These are phyloP conservation scores for Lepus americanus DNA, from an alignment of 2,113 vertebrate genomes.

Conservation along the genomic window DNA sequence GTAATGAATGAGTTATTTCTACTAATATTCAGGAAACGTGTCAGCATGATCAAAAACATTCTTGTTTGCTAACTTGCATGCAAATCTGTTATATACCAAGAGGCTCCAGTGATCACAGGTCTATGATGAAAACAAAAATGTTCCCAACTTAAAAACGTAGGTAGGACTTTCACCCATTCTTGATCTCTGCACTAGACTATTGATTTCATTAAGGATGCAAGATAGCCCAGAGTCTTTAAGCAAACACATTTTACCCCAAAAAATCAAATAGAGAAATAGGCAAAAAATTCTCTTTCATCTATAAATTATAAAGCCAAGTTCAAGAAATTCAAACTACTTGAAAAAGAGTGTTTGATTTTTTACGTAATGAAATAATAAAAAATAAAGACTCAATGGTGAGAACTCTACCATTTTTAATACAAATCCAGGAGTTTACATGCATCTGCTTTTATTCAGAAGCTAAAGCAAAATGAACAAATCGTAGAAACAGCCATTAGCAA, in stretches of 20 bases:
- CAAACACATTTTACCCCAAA: constrained; percentile 63
- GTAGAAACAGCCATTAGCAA: background rate
- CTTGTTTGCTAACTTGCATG: constrained; percentile 42
- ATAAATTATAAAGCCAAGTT: constrained; percentile 82
- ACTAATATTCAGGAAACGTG: constrained; percentile 59
- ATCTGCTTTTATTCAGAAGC: background rate
- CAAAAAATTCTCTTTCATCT: constrained; percentile 81
- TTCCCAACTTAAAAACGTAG: constrained; percentile 63
- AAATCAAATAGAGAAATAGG: constrained; percentile 75
- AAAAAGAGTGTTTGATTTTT: constrained; percentile 77
- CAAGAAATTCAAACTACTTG: constrained; percentile 75
- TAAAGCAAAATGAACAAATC: background rate
- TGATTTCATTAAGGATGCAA: constrained; percentile 81
- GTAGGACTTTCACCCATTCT: constrained; percentile 14
- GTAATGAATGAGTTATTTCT: constrained; percentile 53
- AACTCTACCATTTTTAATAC: constrained; percentile 19
- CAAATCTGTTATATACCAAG: constrained; percentile 36
- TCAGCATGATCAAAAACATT: constrained; percentile 60
- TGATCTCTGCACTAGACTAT: constrained; percentile 67
- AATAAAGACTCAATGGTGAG: constrained; percentile 34
- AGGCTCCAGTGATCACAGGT: constrained; percentile 12
- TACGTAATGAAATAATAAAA: constrained; percentile 64
- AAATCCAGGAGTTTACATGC: background rate
- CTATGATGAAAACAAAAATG: background rate
- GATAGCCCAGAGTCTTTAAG: constrained; percentile 78